Evolutionary conservation across 2,797 vertebrate genomes (phyloP).

Genomic region (Vultur gryphus): DNA sequence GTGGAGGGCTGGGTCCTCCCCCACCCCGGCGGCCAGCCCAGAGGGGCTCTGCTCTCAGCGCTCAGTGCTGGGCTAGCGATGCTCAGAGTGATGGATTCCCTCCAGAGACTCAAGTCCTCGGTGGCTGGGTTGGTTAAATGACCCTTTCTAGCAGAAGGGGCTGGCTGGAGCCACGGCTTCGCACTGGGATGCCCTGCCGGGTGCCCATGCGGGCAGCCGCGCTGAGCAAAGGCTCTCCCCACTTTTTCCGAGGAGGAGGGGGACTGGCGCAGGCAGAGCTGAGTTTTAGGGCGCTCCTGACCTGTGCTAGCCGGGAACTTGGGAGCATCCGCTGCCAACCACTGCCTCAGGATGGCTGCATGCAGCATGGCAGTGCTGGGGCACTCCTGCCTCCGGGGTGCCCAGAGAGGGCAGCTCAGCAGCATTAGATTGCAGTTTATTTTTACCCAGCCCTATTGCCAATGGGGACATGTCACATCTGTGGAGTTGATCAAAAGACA

Average conservation of each 20-base stretch:
- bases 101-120: not conserved
- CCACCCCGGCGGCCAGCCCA: not conserved
- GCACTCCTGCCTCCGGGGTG: not conserved
- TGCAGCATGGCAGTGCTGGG: not conserved
- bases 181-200: not conserved
- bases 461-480: slow-evolving; percentile 62
- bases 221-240: not conserved
- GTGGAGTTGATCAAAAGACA: slow-evolving; percentile 69
- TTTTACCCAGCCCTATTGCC: slow-evolving; percentile 70
- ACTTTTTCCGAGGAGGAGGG: accelerated
- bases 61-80: not conserved
- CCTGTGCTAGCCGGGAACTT: not conserved
- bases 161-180: not conserved
- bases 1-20: not conserved
- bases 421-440: slow-evolving; percentile 68
- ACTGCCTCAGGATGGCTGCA: not conserved
- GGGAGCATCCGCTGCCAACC: not conserved
- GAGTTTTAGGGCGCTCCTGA: not conserved
- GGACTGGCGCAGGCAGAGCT: not conserved
- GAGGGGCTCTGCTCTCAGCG: not conserved
- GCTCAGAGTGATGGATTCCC: not conserved
- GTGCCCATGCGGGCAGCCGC: accelerated
- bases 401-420: slow-evolving; percentile 44
- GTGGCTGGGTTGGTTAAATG: not conserved
- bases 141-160: not conserved